Conservation (phyloP, 1,140 invertebrate genomes). For the Formica exsecta region DNA sequence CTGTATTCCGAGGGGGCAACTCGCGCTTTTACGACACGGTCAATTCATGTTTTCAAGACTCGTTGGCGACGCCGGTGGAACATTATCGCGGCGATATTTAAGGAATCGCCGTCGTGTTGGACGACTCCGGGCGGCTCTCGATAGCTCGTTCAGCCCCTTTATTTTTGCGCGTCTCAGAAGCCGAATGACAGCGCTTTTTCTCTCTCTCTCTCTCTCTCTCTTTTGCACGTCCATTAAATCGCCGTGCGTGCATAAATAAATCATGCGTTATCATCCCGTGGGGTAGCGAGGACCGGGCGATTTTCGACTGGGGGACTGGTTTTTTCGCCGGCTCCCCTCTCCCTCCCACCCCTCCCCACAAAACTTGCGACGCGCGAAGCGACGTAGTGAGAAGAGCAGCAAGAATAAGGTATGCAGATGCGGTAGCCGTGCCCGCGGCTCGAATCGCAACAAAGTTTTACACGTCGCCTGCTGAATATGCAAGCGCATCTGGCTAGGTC, state of each 20-base stretch:
- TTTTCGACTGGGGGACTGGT: conserved; percentile 59
- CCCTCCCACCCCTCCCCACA: no score
- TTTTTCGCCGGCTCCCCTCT: conserved; percentile 38
- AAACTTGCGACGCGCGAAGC: conserved; percentile 10
- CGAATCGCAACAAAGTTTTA: conserved; percentile 61
- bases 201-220: conserved; percentile 3
- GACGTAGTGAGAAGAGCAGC: conserved; percentile 27
- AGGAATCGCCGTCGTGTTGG: conserved; percentile 19
- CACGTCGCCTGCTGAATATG: conserved; percentile 70
- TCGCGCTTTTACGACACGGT: conserved; percentile 19
- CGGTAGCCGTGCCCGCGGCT: conserved; percentile 37
- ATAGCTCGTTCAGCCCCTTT: conserved; percentile 51
- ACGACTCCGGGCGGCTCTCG: conserved; percentile 7
- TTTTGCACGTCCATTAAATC: conserved; percentile 38
- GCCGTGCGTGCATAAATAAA: conserved; percentile 58
- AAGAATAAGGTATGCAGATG: conserved; percentile 24
- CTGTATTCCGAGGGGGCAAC: background rate
- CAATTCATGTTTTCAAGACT: conserved; percentile 1
- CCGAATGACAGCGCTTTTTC: conserved; percentile 38
- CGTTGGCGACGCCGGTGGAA: background rate
- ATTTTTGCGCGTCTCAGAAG: conserved; percentile 26
- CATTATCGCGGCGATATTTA: conserved; percentile 36
- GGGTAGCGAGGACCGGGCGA: conserved; percentile 35
- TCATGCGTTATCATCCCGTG: conserved; percentile 36
- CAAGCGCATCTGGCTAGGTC: conserved; percentile 70